Evolutionary conservation across 2,113 vertebrate species (phyloP).

Genomic region (Trogon surrucura): DNA sequence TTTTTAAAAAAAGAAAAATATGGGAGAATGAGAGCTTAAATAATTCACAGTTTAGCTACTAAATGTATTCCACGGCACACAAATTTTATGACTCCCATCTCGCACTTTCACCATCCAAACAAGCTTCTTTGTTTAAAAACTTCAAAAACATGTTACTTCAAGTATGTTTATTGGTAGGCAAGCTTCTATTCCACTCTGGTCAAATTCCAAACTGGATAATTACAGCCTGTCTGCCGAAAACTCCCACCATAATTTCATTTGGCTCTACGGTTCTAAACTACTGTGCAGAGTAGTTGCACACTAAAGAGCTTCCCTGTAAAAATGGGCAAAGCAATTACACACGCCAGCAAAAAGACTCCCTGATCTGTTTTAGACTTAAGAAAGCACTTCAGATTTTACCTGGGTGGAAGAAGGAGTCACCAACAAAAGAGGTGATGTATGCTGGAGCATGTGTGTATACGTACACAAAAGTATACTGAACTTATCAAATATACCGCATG

Average conservation of each 20-base stretch:
- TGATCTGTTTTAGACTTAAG: not conserved
- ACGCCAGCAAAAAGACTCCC: not conserved
- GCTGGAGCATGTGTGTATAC: not conserved
- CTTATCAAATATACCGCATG: not conserved
- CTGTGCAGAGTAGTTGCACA: not conserved
- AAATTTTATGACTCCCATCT: not conserved
- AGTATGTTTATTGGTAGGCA: slow-evolving; percentile 51
- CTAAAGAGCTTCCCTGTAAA: slow-evolving; percentile 1
- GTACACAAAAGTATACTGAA: not conserved
- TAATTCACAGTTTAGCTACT: not conserved
- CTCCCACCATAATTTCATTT: slow-evolving; percentile 57
- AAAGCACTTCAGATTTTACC: not conserved
- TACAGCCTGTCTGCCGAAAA: slow-evolving; percentile 57
- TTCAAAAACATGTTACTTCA: slow-evolving; percentile 45
- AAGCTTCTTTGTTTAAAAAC: slow-evolving; percentile 42
- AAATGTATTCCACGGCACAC: not conserved
- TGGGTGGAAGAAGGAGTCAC: not conserved
- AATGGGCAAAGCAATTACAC: not conserved
- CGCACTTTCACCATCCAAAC: not conserved
- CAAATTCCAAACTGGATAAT: slow-evolving; percentile 67
- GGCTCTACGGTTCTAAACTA: slow-evolving; percentile 7
- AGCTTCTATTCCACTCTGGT: slow-evolving; percentile 65
- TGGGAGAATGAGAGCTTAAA: not conserved
- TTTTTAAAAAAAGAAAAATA: not conserved
- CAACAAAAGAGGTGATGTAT: not conserved